These are phyloP conservation scores for Sminthurides aquaticus DNA, from an alignment of 2,888 invertebrate species.

Conservation along the genomic window DNA sequence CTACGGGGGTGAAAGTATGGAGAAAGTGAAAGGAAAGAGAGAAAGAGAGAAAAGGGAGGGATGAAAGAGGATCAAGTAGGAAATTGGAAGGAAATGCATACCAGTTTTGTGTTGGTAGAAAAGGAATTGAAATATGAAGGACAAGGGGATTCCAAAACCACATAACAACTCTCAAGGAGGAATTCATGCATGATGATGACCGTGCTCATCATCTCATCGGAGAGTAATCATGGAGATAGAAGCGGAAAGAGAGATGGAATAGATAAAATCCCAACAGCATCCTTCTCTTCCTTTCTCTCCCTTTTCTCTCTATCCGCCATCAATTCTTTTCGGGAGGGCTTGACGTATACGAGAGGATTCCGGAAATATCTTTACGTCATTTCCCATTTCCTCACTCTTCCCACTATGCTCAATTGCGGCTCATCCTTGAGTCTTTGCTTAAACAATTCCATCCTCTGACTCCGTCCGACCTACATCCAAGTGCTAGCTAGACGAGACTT, in stretches of 20 bases:
- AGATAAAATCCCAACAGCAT: background rate
- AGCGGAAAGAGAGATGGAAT: background rate
- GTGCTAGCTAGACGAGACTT: no score
- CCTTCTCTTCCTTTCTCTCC: background rate
- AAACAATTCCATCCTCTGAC: background rate
- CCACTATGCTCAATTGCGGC: no score
- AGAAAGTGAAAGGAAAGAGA: no score
- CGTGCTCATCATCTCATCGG: background rate
- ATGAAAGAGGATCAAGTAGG: background rate
- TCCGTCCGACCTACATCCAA: no score
- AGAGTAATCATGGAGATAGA: background rate
- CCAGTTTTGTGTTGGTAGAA: background rate
- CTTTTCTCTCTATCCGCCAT: no score
- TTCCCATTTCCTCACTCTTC: background rate
- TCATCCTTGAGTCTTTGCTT: background rate
- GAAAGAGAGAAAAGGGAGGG: no score
- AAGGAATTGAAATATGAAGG: background rate
- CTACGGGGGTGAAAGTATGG: no score
- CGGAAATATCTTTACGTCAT: background rate
- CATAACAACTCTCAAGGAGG: background rate
- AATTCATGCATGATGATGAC: background rate
- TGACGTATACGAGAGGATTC: background rate
- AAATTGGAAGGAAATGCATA: background rate
- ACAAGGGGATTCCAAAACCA: background rate
- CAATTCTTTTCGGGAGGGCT: no score